Conservation (phyloP, 2,797 vertebrate species). For the Gallirallus australis region DNA sequence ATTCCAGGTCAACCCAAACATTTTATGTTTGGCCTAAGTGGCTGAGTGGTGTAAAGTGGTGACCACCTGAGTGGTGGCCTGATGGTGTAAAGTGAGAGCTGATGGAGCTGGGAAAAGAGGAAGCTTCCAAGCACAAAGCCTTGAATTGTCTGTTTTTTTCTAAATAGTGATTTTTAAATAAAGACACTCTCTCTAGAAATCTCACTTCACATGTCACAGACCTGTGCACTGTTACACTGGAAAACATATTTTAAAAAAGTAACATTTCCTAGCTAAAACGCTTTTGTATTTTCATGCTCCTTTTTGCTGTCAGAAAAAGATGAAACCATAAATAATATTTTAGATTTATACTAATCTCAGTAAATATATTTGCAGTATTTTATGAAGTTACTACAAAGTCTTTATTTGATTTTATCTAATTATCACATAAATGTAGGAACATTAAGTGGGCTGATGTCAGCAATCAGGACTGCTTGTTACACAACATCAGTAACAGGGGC, state of each 20-base stretch:
- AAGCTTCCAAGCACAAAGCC: not conserved
- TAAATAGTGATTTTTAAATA: not conserved
- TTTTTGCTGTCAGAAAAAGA: constrained; percentile 1
- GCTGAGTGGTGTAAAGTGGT: too few relatives aligned
- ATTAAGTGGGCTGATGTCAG: constrained; percentile 77
- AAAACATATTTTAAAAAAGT: not conserved
- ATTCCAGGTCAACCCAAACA: not conserved
- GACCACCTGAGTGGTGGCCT: not conserved
- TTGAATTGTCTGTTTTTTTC: not conserved
- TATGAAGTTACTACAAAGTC: constrained; percentile 68
- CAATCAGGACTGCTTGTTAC: constrained; percentile 80
- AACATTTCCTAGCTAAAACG: not conserved
- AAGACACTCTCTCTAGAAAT: not conserved
- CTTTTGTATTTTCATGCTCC: not conserved
- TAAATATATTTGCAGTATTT: constrained; percentile 55
- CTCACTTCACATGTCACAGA: not conserved
- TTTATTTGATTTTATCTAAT: constrained; percentile 78
- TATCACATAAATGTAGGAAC: constrained; percentile 70
- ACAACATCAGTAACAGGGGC: constrained; percentile 77
- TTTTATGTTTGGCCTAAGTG: not conserved
- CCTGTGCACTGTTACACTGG: not conserved
- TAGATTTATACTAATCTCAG: not conserved
- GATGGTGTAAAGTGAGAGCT: not conserved
- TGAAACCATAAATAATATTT: constrained; percentile 43
- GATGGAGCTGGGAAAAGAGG: not conserved